These are phyloP conservation scores for Triplophysa siluroides DNA, from an alignment of 2,113 vertebrate species.

Conservation along the genomic window DNA sequence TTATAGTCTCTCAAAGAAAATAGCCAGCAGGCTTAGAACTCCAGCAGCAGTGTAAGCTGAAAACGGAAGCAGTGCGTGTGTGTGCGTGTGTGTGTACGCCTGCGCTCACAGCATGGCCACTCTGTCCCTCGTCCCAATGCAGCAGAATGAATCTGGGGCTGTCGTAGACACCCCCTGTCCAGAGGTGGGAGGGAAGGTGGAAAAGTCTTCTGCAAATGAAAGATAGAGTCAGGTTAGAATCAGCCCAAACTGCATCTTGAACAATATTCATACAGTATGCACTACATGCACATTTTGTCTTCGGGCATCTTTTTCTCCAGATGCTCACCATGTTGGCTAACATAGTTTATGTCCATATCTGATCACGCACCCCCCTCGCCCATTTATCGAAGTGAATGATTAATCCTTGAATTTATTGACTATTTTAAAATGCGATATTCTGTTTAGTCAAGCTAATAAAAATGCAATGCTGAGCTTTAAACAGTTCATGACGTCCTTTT, in stretches of 20 bases:
- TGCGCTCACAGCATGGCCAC: conserved; percentile 39
- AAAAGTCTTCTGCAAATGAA: conserved; percentile 40
- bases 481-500: not conserved
- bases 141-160: conserved; percentile 22
- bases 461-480: not conserved
- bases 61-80: conserved; percentile 63
- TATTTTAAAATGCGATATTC: not conserved
- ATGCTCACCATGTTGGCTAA: not conserved
- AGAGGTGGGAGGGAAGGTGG: conserved; percentile 51
- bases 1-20: conserved; percentile 72
- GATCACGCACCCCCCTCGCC: not conserved
- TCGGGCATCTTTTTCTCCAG: not conserved
- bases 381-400: not conserved
- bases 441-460: not conserved
- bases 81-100: conserved; percentile 25
- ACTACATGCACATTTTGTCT: conserved; percentile 9
- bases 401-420: not conserved
- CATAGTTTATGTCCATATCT: not conserved
- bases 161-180: conserved; percentile 44
- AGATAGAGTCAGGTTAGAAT: conserved; percentile 31
- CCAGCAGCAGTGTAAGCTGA: conserved; percentile 65
- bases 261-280: not conserved
- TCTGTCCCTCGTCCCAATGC: conserved; percentile 42
- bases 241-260: conserved; percentile 5
- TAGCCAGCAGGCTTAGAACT: conserved; percentile 75